phyloP scores from a whole-genome alignment of 2,797 vertebrate genomes.

The Ispidina lecontei region DNA sequence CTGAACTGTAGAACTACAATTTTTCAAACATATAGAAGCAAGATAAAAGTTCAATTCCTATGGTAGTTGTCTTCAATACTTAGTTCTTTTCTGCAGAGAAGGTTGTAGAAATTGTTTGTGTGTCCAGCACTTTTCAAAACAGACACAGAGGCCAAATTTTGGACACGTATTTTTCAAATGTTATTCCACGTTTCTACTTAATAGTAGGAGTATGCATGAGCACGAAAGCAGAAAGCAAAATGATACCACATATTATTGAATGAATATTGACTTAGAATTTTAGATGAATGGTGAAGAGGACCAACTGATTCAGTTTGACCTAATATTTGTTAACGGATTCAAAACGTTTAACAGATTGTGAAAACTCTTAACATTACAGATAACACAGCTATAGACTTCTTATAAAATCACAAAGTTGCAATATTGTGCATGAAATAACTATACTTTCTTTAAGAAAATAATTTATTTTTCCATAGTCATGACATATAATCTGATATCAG shows the following conservation, averaged over 20 bases:
- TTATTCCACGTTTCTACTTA: not conserved
- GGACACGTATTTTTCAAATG: not conserved
- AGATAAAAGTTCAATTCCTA: not conserved
- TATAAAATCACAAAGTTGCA: slow-evolving; percentile 88
- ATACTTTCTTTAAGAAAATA: slow-evolving; percentile 80
- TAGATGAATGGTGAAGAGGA: slow-evolving; percentile 12
- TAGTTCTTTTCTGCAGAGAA: not conserved
- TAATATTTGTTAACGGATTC: slow-evolving; percentile 17
- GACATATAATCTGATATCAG: slow-evolving; percentile 68
- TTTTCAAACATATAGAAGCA: not conserved
- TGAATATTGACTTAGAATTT: not conserved
- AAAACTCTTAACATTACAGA: slow-evolving; percentile 67
- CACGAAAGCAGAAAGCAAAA: not conserved
- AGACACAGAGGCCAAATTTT: not conserved
- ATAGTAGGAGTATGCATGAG: not conserved
- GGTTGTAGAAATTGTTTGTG: not conserved
- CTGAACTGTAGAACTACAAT: not conserved
- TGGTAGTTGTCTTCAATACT: not conserved
- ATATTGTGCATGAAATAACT: slow-evolving; percentile 82
- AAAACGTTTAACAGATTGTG: slow-evolving; percentile 41
- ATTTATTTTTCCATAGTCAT: slow-evolving; percentile 69
- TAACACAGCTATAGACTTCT: slow-evolving; percentile 72
- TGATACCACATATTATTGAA: not conserved
- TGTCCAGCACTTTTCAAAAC: not conserved
- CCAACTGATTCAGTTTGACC: slow-evolving; percentile 57